A percentile compares a stretch with the other conserved stretches of the same genome.
These are phyloP conservation scores for Bovichtus variegatus DNA, from an alignment of 2,797 vertebrate species.

Conservation along the genomic window DNA sequence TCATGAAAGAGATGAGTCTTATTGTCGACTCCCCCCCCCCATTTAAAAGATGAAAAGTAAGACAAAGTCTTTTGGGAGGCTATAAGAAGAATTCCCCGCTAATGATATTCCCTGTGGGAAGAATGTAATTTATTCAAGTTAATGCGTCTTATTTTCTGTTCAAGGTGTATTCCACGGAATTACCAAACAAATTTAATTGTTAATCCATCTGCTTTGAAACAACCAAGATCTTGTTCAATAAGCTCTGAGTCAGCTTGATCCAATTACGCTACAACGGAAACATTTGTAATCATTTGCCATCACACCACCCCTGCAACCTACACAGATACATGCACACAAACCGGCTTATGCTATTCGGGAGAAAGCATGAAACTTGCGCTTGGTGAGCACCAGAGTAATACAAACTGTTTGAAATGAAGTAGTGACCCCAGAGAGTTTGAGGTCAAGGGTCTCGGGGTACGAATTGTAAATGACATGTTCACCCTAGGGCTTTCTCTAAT, in stretches of 20 bases:
- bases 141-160: conserved; percentile 81
- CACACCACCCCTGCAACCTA: conserved; percentile 75
- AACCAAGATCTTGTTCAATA: conserved; percentile 84
- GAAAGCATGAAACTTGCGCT: conserved; percentile 75
- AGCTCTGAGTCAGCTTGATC: conserved; percentile 85
- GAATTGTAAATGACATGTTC: conserved; percentile 85
- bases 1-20: conserved; percentile 65
- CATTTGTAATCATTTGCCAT: conserved; percentile 85
- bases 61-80: conserved; percentile 74
- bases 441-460: conserved; percentile 80
- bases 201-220: conserved; percentile 84
- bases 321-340: conserved; percentile 67
- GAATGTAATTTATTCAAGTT: conserved; percentile 81
- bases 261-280: conserved; percentile 84
- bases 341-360: conserved; percentile 68
- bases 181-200: conserved; percentile 85
- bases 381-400: conserved; percentile 65
- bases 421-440: conserved; percentile 76
- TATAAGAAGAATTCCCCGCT: conserved; percentile 74
- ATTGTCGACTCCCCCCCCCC: conserved; percentile 47
- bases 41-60: conserved; percentile 73
- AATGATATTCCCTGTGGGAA: conserved; percentile 81
- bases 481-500: conserved; percentile 82
- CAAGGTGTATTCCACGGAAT: conserved; percentile 80
- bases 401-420: conserved; percentile 81